Percentiles rank a stretch among this genome's conserved stretches.
Conservation (phyloP, 2,113 vertebrate genomes). For the Pterocles orientalis region DNA sequence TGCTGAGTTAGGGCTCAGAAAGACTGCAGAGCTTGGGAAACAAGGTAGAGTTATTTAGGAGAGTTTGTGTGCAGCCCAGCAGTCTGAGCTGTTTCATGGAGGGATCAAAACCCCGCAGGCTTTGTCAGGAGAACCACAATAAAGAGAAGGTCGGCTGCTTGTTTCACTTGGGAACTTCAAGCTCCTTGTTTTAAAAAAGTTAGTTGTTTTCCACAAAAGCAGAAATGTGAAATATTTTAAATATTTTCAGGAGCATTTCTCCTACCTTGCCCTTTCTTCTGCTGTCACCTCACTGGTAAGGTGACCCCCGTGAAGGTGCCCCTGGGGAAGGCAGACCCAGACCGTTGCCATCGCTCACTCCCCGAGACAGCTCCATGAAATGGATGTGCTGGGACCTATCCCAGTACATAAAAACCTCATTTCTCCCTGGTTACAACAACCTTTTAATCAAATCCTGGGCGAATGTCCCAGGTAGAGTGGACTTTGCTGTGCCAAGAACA, state of each 20-base stretch:
- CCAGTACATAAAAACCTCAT: not conserved
- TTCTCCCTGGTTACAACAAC: not conserved
- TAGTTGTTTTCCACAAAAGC: not conserved
- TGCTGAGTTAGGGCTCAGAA: not conserved
- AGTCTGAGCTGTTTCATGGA: not conserved
- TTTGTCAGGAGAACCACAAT: not conserved
- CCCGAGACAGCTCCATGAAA: not conserved
- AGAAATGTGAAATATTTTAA: not conserved
- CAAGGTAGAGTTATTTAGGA: not conserved
- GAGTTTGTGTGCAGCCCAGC: not conserved
- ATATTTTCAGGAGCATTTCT: not conserved
- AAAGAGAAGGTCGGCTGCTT: not conserved
- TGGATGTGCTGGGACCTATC: slow-evolving; percentile 14
- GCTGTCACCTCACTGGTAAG: not conserved
- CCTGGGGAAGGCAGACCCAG: not conserved
- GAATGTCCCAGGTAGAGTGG: not conserved
- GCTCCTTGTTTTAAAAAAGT: not conserved
- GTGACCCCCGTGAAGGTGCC: not conserved
- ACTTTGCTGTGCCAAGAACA: slow-evolving; percentile 36
- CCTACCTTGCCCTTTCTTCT: not conserved
- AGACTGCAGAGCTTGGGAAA: not conserved
- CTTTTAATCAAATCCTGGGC: slow-evolving; percentile 50
- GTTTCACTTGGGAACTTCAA: not conserved
- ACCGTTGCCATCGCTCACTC: accelerated
- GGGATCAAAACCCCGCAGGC: not conserved